Conservation (phyloP, 2,797 vertebrate species). For the Nothura maculosa region DNA sequence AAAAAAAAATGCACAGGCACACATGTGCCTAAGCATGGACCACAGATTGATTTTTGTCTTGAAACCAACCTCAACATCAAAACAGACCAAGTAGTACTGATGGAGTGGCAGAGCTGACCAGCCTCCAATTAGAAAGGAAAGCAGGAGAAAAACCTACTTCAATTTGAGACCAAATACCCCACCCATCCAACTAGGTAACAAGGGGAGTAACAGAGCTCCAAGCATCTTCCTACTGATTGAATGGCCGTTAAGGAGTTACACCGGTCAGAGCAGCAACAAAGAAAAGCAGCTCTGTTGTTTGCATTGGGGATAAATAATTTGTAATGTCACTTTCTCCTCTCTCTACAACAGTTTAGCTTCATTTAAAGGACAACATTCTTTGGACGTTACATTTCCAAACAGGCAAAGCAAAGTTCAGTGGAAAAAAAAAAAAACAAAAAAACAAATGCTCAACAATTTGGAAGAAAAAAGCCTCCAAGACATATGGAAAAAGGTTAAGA, state of each 20-base stretch:
- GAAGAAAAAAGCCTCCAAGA: rapidly evolving
- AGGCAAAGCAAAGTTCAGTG: background rate
- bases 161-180: background rate
- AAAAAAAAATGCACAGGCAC: rapidly evolving
- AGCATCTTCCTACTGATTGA: background rate
- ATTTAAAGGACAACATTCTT: background rate
- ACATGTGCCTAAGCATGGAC: rapidly evolving
- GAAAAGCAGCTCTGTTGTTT: background rate
- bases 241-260: background rate
- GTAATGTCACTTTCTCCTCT: background rate
- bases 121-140: background rate
- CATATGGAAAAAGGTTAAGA: background rate
- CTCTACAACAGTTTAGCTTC: background rate
- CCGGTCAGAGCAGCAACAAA: background rate
- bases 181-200: rapidly evolving
- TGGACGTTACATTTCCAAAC: background rate
- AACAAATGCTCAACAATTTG: background rate
- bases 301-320: background rate
- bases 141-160: background rate
- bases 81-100: background rate
- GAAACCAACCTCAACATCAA: background rate
- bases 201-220: rapidly evolving
- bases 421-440: background rate
- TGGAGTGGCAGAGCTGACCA: background rate
- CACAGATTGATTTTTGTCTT: background rate